Conservation (phyloP, 2,888 invertebrate species). For the Lasioglossum vierecki region DNA sequence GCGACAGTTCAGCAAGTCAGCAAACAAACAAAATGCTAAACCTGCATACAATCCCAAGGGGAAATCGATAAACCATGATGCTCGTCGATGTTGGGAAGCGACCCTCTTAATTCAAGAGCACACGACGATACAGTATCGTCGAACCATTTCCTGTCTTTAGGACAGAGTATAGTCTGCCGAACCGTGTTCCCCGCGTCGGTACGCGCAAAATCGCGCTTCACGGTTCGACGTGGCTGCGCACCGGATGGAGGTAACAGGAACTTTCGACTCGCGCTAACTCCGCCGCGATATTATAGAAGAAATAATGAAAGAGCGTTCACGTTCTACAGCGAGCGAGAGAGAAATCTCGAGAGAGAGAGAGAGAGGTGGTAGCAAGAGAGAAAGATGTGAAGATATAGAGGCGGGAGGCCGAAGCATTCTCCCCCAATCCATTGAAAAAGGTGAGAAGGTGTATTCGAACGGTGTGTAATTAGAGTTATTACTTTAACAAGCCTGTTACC, state of each 20-base stretch:
- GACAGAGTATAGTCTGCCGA: background rate
- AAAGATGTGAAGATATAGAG: background rate
- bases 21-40: no score
- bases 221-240: constrained; percentile 57
- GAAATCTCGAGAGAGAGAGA: constrained; percentile 19
- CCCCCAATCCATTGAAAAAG: constrained; percentile 69
- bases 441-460: constrained; percentile 77
- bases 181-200: constrained; percentile 17
- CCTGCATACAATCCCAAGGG: no score
- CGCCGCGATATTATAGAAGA: constrained; percentile 30
- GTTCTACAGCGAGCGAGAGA: constrained; percentile 20
- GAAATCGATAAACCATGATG: no score
- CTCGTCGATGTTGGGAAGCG: no score
- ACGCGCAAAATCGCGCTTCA: constrained; percentile 48
- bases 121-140: background rate
- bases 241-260: constrained; percentile 69
- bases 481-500: constrained; percentile 79
- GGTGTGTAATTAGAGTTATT: constrained; percentile 79
- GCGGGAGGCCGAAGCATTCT: constrained; percentile 45
- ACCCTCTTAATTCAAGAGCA: no score
- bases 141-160: background rate
- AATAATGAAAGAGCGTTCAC: constrained; percentile 41
- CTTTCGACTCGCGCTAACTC: constrained; percentile 55
- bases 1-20: no score
- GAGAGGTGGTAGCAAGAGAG: background rate